A percentile compares a stretch with the other conserved stretches of the same genome.
Evolutionary conservation across 2,888 invertebrate genomes (phyloP).

Genomic region (Dascillus cervinus): DNA sequence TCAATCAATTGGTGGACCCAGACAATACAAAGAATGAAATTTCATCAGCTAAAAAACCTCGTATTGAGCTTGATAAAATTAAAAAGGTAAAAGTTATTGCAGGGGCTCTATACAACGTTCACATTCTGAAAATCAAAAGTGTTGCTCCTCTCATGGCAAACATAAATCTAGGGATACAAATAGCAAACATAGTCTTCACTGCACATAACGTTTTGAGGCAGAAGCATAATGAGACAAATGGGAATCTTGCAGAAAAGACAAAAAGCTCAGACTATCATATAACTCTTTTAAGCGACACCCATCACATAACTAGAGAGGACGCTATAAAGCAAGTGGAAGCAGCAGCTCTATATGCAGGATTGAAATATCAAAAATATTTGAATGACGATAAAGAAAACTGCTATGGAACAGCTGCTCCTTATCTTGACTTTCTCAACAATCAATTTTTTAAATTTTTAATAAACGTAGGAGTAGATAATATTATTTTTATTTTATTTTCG

Average conservation of each 20-base stretch:
- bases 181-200: conserved; percentile 1
- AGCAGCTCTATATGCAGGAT: background rate
- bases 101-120: background rate
- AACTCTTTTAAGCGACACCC: background rate
- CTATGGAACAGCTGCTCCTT: conserved; percentile 13
- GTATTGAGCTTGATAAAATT: background rate
- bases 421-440: conserved; percentile 14
- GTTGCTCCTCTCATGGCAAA: background rate
- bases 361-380: background rate
- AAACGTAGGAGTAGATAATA: too few species aligned
- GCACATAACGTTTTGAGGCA: background rate
- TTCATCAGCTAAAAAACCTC: background rate
- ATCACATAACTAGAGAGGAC: background rate
- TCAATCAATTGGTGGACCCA: background rate
- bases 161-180: background rate
- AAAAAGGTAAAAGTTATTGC: background rate
- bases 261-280: background rate
- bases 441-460: too few species aligned
- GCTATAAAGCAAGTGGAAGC: background rate
- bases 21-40: background rate
- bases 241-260: background rate
- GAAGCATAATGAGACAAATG: background rate
- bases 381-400: conserved; percentile 10
- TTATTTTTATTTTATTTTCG: too few species aligned
- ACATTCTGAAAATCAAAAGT: background rate